Evolutionary conservation across 1,140 invertebrate genomes (phyloP), one percentile per base, ranked within the genome.

Genomic region (Fopius arisanus): DNA sequence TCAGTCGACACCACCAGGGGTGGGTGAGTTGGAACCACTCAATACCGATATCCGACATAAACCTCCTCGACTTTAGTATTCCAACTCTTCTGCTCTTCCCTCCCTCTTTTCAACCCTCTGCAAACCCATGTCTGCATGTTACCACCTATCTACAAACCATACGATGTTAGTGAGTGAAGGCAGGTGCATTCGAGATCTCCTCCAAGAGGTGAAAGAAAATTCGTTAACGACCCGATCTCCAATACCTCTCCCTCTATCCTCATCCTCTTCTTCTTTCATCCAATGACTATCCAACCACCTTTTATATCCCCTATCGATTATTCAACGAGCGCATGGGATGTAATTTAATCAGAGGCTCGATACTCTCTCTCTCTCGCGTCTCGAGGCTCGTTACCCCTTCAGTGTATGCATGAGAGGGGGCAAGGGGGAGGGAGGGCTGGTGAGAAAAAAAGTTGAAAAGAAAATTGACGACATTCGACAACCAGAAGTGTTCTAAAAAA

Each of bases 291-390:
- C 33, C 29, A 23, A 43, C 70, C 62, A 73, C 72, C 71, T 76
- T 76, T 76, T 72, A 74, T 71, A 67, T 70, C 48, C 69, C 66
- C 66, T 73, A 73, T 76, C 75, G 75, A 76, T 76, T 76, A 76
- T 76, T 76, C 75, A 76, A 76, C 71, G 65, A 69, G 71, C 70
- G 65, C 72, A 73, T 75, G 41, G 70, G 48, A 70, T 71, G 65
- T 74, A 72, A 73, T 77, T 77, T 74, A 77, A 77, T 77, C 75
- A 77, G 70, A 59, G 54, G 33, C 67, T 54, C 70, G 75, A 76
- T 76, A 76, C 72, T 70, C 63, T 65, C 40, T 37, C 31, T 65
- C n/a, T 31, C 62, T 12, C 65, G 33, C 65, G 65, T 26, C 67
- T 43, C 67, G 19, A 69, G 67, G 41, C 43, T 69, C 67, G 67